A percentile compares a stretch with the other conserved stretches of the same genome.
phyloP scores from a whole-genome alignment of 2,113 vertebrate genomes.

The Halichoerus grypus region DNA sequence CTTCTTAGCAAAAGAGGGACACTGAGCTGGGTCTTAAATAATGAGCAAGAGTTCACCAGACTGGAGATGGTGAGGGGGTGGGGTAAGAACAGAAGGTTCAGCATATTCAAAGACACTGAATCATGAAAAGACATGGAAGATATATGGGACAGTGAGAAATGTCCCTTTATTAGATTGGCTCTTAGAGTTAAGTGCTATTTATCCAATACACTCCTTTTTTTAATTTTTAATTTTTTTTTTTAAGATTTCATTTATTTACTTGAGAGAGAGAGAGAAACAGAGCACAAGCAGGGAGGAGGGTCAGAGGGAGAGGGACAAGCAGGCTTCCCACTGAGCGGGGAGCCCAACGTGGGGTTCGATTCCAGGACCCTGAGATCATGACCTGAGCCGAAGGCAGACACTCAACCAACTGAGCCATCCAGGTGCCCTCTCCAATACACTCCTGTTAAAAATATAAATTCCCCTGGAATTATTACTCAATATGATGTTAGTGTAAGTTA shows the following conservation, averaged over 20 bases:
- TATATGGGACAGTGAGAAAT: background rate
- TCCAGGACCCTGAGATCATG: too few relatives aligned
- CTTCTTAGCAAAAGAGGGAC: background rate
- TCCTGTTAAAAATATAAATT: constrained; percentile 33
- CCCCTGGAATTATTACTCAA: constrained; percentile 15
- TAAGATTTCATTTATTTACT: too few relatives aligned
- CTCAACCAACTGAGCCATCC: too few relatives aligned
- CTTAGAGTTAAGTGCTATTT: background rate
- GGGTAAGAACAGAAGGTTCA: background rate
- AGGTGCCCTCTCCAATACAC: background rate
- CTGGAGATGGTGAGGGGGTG: background rate
- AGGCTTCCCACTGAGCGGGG: too few relatives aligned
- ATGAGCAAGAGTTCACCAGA: background rate
- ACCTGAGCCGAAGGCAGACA: too few relatives aligned
- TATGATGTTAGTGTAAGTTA: constrained; percentile 46
- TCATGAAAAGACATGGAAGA: background rate
- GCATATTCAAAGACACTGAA: background rate
- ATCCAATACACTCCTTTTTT: background rate
- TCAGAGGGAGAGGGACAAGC: too few relatives aligned
- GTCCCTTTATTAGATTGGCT: constrained; percentile 1
- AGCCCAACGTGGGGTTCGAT: too few relatives aligned
- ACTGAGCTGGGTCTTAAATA: background rate
- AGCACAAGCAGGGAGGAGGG: too few relatives aligned
- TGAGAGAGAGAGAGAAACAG: too few relatives aligned
- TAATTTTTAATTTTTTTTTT: background rate